These are phyloP conservation scores for Oriolus oriolus DNA, from an alignment of 2,113 vertebrate genomes.

Conservation along the genomic window DNA sequence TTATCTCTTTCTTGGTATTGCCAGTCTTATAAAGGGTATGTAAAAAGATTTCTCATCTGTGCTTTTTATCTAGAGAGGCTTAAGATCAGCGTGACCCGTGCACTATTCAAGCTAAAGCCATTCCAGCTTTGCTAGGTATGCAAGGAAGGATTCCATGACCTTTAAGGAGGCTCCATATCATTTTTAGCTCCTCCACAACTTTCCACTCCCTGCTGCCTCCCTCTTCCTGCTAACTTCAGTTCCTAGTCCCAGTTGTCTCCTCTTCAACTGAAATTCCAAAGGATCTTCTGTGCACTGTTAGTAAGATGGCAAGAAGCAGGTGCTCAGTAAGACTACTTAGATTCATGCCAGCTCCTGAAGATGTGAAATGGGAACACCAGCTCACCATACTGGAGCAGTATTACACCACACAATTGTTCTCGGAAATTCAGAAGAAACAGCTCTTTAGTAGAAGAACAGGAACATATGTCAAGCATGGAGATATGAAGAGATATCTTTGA, in stretches of 20 bases:
- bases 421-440: neutral
- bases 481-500: neutral
- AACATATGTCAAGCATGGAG: neutral
- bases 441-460: neutral
- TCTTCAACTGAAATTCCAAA: neutral
- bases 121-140: constrained; percentile 8
- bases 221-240: neutral
- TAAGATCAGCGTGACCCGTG: neutral
- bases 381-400: neutral
- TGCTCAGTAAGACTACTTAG: neutral
- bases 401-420: neutral
- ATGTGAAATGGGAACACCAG: neutral
- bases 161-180: neutral
- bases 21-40: neutral
- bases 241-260: neutral
- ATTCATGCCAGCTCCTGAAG: neutral
- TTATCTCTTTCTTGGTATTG: neutral
- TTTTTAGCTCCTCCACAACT: constrained; percentile 16
- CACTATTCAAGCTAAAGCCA: neutral
- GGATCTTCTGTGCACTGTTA: neutral
- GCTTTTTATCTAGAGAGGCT: neutral
- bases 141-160: neutral
- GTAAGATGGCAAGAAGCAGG: constrained; percentile 32
- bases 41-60: neutral
- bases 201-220: neutral